Evolutionary conservation across 2,113 vertebrate genomes (phyloP).

Genomic region (Emydocephalus ijimae): DNA sequence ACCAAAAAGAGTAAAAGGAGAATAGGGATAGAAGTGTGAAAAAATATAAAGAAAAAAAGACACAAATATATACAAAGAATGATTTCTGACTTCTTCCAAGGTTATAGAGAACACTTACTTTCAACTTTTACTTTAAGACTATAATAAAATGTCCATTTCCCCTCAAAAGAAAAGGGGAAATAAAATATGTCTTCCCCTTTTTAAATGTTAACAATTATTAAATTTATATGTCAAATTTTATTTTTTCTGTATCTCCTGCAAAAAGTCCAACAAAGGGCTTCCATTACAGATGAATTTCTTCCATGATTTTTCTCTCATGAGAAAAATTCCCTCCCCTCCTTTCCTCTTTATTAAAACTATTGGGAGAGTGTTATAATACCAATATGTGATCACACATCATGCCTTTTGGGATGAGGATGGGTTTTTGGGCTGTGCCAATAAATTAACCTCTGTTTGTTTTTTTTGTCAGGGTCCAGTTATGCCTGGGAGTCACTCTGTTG

Average conservation of each 20-base stretch:
- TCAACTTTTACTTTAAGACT: background rate
- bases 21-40: background rate
- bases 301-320: no score
- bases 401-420: background rate
- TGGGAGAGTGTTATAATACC: background rate
- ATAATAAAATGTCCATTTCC: background rate
- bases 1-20: background rate
- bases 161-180: no score
- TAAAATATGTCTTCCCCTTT: no score
- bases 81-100: background rate
- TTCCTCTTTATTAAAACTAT: background rate
- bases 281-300: no score
- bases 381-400: background rate
- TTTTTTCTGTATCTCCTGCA: no score
- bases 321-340: no score
- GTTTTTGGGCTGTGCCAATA: background rate
- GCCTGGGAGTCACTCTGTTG: constrained; percentile 96
- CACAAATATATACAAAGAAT: background rate
- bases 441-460: background rate
- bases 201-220: no score
- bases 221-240: no score
- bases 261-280: no score
- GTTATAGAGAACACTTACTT: background rate
- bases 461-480: constrained; percentile 89
- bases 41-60: background rate